Percentiles rank a stretch among this genome's conserved stretches.
Evolutionary conservation across 2,113 vertebrate genomes (phyloP).

Genomic region (Onychorhynchus coronatus): DNA sequence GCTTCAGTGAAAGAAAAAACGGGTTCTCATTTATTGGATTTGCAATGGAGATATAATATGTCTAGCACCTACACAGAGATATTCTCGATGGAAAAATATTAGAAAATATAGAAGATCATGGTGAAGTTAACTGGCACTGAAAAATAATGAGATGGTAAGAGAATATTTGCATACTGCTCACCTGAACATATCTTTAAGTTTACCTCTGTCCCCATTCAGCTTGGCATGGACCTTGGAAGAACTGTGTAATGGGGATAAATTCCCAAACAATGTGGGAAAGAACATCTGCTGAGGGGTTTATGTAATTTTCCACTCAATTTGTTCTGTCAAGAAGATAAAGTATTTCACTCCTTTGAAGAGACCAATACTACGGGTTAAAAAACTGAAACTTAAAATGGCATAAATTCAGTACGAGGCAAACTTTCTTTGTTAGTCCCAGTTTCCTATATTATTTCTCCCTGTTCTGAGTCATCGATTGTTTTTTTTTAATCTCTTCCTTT

Average conservation of each 20-base stretch:
- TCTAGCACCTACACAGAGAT: slow-evolving; percentile 26
- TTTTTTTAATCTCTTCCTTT: background rate
- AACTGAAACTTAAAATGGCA: slow-evolving; percentile 49
- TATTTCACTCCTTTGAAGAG: slow-evolving; percentile 78
- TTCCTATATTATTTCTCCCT: background rate
- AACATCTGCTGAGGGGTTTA: slow-evolving; percentile 82
- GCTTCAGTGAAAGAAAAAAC: background rate
- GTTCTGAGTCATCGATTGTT: background rate
- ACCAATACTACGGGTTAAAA: slow-evolving; percentile 60
- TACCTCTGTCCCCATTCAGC: slow-evolving; percentile 33
- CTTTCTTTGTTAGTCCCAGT: background rate
- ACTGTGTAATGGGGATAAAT: slow-evolving; percentile 68
- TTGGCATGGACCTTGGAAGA: slow-evolving; percentile 67
- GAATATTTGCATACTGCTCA: slow-evolving; percentile 43
- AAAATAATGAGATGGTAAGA: background rate
- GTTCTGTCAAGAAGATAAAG: slow-evolving; percentile 84
- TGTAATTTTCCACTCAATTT: slow-evolving; percentile 86
- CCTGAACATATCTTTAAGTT: slow-evolving; percentile 25
- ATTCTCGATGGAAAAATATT: background rate
- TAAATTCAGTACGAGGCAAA: slow-evolving; percentile 32
- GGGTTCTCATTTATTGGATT: slow-evolving; percentile 34
- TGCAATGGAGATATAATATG: slow-evolving; percentile 57
- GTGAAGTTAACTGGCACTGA: background rate
- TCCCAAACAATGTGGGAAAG: slow-evolving; percentile 76
- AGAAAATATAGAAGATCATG: background rate